A percentile compares a stretch with the other conserved stretches of the same genome.
These are phyloP conservation scores for Kryphioiulus occultus DNA, from an alignment of 2,888 invertebrate genomes.

Conservation along the genomic window DNA sequence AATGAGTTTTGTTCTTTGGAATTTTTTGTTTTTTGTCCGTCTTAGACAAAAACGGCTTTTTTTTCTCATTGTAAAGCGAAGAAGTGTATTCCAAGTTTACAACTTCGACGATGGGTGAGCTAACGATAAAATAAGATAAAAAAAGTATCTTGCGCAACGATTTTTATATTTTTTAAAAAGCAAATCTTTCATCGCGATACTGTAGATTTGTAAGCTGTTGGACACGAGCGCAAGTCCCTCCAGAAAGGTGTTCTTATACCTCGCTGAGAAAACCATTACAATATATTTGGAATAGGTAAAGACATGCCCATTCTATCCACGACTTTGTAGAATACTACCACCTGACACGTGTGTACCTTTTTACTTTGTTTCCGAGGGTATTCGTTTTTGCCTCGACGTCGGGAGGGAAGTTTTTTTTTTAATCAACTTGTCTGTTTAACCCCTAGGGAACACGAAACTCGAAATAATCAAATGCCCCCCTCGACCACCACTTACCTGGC, in stretches of 20 bases:
- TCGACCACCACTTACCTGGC: conserved; percentile 35
- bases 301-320: conserved; percentile 50
- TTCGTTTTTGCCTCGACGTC: conserved; percentile 48
- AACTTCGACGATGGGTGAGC: not conserved
- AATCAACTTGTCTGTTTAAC: not conserved
- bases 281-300: conserved; percentile 48
- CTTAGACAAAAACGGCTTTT: not conserved
- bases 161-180: conserved; percentile 52
- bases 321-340: conserved; percentile 49
- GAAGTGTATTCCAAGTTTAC: conserved; percentile 52
- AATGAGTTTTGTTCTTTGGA: not conserved
- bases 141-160: conserved; percentile 49
- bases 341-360: conserved; percentile 47
- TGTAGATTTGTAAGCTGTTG: conserved; percentile 50
- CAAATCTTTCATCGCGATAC: conserved; percentile 49
- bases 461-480: conserved; percentile 22
- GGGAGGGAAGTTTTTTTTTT: conserved; percentile 46
- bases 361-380: conserved; percentile 44
- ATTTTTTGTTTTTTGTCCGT: conserved; percentile 3
- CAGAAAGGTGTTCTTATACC: conserved; percentile 26
- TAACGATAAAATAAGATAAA: conserved; percentile 21
- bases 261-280: conserved; percentile 12
- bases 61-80: conserved; percentile 48
- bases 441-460: not conserved
- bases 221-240: conserved; percentile 19